A percentile compares a stretch with the other conserved stretches of the same genome.
These are phyloP conservation scores for Muntiacus reevesi DNA, from an alignment of 2,113 vertebrate species.

Conservation along the genomic window DNA sequence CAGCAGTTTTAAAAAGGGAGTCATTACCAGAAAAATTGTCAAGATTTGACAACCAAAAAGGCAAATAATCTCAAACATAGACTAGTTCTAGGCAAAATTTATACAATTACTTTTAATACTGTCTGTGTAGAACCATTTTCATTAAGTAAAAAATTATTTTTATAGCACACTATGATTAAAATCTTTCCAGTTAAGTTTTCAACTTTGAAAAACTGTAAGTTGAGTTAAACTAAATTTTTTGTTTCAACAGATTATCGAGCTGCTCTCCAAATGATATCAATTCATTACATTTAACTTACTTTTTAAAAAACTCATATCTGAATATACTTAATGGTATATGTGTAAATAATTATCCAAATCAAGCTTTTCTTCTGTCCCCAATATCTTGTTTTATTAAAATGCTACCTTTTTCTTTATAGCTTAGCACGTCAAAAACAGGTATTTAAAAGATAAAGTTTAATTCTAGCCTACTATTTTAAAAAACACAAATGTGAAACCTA, in stretches of 20 bases:
- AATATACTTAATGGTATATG: constrained; percentile 3
- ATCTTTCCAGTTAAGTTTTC: constrained; percentile 47
- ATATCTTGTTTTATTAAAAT: neutral
- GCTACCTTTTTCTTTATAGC: neutral
- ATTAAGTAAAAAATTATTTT: constrained; percentile 26
- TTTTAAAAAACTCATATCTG: neutral
- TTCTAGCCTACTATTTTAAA: neutral
- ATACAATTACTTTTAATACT: constrained; percentile 29
- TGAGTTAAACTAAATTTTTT: constrained; percentile 27
- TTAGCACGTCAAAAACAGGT: neutral
- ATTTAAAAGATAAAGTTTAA: constrained; percentile 9
- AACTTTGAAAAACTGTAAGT: constrained; percentile 41
- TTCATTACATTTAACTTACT: constrained; percentile 4
- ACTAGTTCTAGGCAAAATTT: constrained; percentile 32
- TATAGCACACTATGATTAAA: constrained; percentile 37
- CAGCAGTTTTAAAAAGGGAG: constrained; percentile 40
- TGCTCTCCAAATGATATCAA: constrained; percentile 31
- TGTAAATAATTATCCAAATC: constrained; percentile 26
- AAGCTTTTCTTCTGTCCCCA: constrained; percentile 18
- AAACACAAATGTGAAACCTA: constrained; percentile 4
- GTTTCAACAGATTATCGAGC: constrained; percentile 9
- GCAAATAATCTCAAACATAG: constrained; percentile 39
- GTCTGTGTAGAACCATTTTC: constrained; percentile 5
- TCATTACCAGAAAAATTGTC: constrained; percentile 50
- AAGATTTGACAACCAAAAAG: constrained; percentile 48